A percentile compares a stretch with the other conserved stretches of the same genome.
Conservation (phyloP, 2,797 vertebrate genomes). For the Enteromius paludinosus region DNA sequence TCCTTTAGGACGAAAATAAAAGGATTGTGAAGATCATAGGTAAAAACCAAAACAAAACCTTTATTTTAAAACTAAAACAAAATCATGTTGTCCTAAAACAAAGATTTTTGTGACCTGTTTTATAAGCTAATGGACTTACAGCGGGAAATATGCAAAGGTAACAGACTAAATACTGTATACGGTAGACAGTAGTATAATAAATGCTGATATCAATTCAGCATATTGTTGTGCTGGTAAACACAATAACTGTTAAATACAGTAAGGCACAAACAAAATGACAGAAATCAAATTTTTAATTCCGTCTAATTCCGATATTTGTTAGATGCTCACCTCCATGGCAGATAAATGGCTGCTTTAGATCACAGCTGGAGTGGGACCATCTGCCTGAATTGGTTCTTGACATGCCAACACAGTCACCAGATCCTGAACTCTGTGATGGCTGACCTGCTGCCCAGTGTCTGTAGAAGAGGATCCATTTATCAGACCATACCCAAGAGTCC, state of each 20-base stretch:
- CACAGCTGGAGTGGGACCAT: constrained; percentile 19
- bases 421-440: neutral
- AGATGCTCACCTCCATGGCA: constrained; percentile 49
- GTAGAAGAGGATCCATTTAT: too few species aligned
- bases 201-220: too few species aligned
- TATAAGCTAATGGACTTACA: neutral
- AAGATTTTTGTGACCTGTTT: neutral
- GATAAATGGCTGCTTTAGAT: constrained; percentile 1
- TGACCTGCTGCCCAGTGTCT: neutral
- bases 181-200: too few species aligned
- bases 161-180: neutral
- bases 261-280: neutral
- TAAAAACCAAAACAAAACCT: too few species aligned
- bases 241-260: neutral
- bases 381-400: constrained; percentile 1
- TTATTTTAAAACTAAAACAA: too few species aligned
- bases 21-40: neutral
- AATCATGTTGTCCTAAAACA: neutral
- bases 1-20: neutral
- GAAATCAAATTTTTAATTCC: neutral
- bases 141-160: neutral
- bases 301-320: neutral
- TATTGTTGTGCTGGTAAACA: neutral
- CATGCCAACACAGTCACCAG: constrained; percentile 35
- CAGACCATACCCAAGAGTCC: too few species aligned